Percentiles rank a stretch among this genome's conserved stretches.
Conservation (phyloP, 2,888 invertebrate genomes). For the Leptinotarsa tumamoca region DNA sequence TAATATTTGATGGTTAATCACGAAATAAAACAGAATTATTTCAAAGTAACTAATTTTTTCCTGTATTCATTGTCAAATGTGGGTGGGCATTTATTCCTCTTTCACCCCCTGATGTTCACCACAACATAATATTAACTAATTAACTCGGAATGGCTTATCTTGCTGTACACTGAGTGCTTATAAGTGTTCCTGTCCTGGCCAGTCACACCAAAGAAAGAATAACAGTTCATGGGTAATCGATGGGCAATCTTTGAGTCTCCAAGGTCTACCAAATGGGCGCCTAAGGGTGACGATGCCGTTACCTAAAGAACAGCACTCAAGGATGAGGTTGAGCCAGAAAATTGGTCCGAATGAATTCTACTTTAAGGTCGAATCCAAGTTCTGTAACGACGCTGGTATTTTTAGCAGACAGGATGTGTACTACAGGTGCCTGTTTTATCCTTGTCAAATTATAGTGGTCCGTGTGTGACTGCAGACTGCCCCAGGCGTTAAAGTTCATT, state of each 20-base stretch:
- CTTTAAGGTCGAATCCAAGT: background rate
- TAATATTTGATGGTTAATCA: too few species aligned
- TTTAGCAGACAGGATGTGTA: slow-evolving; percentile 1
- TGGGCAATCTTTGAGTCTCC: slow-evolving; percentile 35
- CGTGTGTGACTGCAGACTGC: slow-evolving; percentile 44
- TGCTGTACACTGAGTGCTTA: slow-evolving; percentile 44
- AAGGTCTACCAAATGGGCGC: slow-evolving; percentile 35
- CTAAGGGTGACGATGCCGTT: slow-evolving; percentile 13
- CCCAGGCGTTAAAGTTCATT: slow-evolving; percentile 49
- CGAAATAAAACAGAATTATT: background rate
- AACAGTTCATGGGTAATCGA: slow-evolving; percentile 32
- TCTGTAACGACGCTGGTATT: background rate
- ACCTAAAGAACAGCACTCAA: background rate
- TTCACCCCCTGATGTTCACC: background rate
- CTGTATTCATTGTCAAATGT: background rate
- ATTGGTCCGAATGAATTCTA: background rate
- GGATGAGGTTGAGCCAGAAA: background rate
- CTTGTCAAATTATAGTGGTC: slow-evolving; percentile 40
- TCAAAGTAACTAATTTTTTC: background rate
- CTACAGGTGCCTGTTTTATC: slow-evolving; percentile 18
- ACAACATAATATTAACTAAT: slow-evolving; percentile 25
- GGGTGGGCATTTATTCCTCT: background rate
- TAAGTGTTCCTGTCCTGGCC: slow-evolving; percentile 42
- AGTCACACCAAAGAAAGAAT: slow-evolving; percentile 31
- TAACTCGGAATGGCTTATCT: slow-evolving; percentile 43